These are phyloP conservation scores for Neoarius graeffei DNA, from an alignment of 2,113 vertebrate species.

Conservation along the genomic window DNA sequence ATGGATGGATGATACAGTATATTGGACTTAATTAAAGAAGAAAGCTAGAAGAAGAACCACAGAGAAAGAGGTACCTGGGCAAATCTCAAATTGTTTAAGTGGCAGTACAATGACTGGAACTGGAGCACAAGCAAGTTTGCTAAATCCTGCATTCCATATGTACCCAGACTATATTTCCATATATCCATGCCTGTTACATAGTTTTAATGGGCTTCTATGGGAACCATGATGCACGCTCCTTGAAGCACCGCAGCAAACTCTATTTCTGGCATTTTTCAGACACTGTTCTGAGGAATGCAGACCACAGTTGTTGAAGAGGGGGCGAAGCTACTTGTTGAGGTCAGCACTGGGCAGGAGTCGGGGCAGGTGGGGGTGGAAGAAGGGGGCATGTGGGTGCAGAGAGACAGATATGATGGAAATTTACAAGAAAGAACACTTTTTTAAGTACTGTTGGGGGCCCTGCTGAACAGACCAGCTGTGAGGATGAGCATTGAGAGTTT, in stretches of 20 bases:
- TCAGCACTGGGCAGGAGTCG: constrained; percentile 67
- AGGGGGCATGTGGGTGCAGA: constrained; percentile 55
- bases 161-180: not conserved
- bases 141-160: constrained; percentile 48
- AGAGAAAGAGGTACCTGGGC: constrained; percentile 9
- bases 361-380: constrained; percentile 64
- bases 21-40: not conserved
- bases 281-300: constrained; percentile 64
- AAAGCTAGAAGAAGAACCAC: not conserved
- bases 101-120: constrained; percentile 37
- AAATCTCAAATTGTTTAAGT: constrained; percentile 30
- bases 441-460: constrained; percentile 46
- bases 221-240: constrained; percentile 64
- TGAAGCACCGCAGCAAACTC: constrained; percentile 62
- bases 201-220: constrained; percentile 65
- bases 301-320: constrained; percentile 67
- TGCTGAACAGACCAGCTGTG: constrained; percentile 63
- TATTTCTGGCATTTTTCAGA: constrained; percentile 69
- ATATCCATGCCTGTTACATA: constrained; percentile 60
- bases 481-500: constrained; percentile 45
- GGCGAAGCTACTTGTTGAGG: constrained; percentile 62
- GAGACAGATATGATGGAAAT: constrained; percentile 50
- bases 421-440: constrained; percentile 50
- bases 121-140: constrained; percentile 30
- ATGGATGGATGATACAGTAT: not conserved